Evolutionary conservation across 2,888 invertebrate species (phyloP).

Genomic region (Argynnis bischoffii): DNA sequence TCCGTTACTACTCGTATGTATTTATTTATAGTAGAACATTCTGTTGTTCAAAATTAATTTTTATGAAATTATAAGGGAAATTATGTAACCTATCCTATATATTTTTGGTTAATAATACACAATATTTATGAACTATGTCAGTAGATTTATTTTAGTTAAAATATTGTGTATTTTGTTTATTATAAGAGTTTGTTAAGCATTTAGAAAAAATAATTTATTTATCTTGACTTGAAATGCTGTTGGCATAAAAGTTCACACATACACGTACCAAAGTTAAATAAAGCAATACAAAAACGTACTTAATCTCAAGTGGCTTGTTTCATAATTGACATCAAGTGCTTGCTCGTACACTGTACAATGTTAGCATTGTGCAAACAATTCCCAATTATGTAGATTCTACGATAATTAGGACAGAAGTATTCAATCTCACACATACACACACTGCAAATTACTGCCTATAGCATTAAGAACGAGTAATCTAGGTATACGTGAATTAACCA

Average conservation of each 20-base stretch:
- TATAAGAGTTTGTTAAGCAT: too few relatives aligned
- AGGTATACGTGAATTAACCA: not conserved
- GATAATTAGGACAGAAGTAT: constrained; percentile 13
- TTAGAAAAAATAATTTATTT: too few relatives aligned
- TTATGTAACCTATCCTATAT: too few relatives aligned
- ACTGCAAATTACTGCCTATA: constrained; percentile 1
- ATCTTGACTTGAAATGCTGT: too few relatives aligned
- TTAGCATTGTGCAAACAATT: not conserved
- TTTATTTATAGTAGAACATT: not conserved
- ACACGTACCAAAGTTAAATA: too few relatives aligned
- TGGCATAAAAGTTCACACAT: too few relatives aligned
- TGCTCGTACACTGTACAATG: not conserved
- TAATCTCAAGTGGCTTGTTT: not conserved
- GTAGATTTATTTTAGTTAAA: too few relatives aligned
- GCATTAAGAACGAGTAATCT: not conserved
- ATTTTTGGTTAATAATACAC: too few relatives aligned
- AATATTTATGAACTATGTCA: too few relatives aligned
- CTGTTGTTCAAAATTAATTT: not conserved
- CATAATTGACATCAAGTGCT: not conserved
- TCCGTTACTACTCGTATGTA: not conserved
- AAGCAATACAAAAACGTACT: too few relatives aligned
- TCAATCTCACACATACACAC: constrained; percentile 1
- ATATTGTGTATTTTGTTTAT: too few relatives aligned
- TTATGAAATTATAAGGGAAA: too few relatives aligned
- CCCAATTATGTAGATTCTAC: constrained; percentile 2